A percentile compares a stretch with the other conserved stretches of the same genome.
Conservation (phyloP, 1,140 invertebrate species). For the Drosophila simulans region DNA sequence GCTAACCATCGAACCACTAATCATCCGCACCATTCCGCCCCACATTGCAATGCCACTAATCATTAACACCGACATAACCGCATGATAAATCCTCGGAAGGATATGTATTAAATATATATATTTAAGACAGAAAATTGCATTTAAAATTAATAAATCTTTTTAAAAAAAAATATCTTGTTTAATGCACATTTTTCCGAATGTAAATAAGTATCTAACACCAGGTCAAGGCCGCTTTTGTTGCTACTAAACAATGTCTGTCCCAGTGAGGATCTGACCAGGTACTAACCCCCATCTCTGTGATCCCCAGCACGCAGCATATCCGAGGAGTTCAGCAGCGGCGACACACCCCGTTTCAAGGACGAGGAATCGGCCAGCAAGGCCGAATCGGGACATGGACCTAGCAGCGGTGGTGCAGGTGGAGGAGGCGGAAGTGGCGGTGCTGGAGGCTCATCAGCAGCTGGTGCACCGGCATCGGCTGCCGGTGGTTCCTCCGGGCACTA, state of each 20-base stretch:
- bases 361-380: constrained; percentile 86
- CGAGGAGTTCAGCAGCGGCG: constrained; percentile 93
- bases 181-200: constrained; percentile 11
- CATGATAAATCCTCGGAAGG: constrained; percentile 48
- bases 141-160: too few species aligned
- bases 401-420: constrained; percentile 46
- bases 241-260: constrained; percentile 26
- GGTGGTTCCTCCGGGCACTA: constrained; percentile 63
- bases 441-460: constrained; percentile 38
- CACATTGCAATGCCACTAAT: constrained; percentile 49
- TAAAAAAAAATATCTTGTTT: too few species aligned
- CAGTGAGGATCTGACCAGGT: background rate
- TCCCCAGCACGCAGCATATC: constrained; percentile 92
- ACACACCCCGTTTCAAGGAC: constrained; percentile 88
- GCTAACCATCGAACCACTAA: constrained; percentile 64
- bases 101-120: background rate
- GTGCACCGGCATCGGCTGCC: constrained; percentile 12
- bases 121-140: too few species aligned
- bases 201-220: constrained; percentile 28
- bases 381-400: constrained; percentile 71
- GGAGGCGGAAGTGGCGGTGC: constrained; percentile 17
- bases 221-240: constrained; percentile 37
- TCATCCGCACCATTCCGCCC: constrained; percentile 74
- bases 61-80: constrained; percentile 39
- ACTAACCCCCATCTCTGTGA: constrained; percentile 45